Conservation (phyloP, 2,797 vertebrate genomes). For the Lutra lutra region DNA sequence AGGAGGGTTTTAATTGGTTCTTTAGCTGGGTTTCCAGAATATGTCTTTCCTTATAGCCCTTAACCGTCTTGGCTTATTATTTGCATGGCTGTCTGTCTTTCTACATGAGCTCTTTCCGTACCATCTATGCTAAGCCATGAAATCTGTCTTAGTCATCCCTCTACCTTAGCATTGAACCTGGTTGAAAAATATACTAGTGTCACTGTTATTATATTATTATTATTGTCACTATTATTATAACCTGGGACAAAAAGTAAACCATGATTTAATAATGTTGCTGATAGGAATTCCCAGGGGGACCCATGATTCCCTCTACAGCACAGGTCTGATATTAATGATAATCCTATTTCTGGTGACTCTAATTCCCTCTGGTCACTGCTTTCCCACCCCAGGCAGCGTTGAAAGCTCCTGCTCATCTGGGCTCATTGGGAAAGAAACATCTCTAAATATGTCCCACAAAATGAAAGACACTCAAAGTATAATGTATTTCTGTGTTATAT, state of each 20-base stretch:
- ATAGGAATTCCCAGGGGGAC: neutral
- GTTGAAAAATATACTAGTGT: neutral
- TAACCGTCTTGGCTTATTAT: neutral
- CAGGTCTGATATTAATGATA: neutral
- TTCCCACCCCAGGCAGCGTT: neutral
- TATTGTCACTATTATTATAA: neutral
- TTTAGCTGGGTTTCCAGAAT: neutral
- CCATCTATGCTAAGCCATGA: neutral
- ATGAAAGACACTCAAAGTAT: neutral
- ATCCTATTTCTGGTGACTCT: neutral
- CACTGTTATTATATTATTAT: neutral
- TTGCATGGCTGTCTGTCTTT: neutral
- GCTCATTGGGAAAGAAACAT: neutral
- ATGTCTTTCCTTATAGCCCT: neutral
- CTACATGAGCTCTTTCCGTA: neutral
- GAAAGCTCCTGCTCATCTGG: neutral
- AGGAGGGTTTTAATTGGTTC: neutral
- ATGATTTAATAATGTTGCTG: neutral
- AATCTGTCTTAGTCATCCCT: neutral
- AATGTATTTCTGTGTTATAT: neutral
- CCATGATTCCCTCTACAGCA: neutral
- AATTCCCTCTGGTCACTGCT: neutral
- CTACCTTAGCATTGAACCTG: neutral
- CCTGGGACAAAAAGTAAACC: neutral
- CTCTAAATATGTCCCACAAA: neutral